phyloP scores from a whole-genome alignment of 2,888 invertebrate genomes.

The Trissonchulus sp. region DNA sequence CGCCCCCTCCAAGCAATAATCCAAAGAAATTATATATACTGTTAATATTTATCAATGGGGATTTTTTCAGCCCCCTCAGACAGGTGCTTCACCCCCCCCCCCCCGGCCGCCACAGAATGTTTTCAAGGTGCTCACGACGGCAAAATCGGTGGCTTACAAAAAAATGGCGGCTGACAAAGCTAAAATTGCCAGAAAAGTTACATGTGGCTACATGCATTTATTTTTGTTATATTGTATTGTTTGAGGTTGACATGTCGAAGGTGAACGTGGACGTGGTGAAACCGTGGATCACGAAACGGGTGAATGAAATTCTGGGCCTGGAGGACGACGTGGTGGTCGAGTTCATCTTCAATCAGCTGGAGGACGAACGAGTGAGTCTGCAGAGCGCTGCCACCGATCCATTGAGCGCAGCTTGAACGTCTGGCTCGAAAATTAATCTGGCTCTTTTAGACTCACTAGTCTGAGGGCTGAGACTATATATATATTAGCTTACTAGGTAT shows the following conservation, averaged over 20 bases:
- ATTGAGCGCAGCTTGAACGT: background rate
- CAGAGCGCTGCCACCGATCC: no score
- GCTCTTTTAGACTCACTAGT: no score
- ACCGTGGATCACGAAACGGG: slow-evolving; percentile 96
- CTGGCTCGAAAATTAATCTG: background rate
- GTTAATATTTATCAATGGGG: no score
- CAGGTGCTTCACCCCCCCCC: background rate
- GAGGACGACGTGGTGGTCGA: slow-evolving; percentile 99
- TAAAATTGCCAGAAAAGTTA: no score
- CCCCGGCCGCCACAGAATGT: background rate
- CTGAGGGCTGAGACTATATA: no score
- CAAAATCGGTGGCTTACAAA: background rate
- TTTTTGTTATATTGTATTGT: slow-evolving; percentile 28
- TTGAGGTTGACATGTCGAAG: slow-evolving; percentile 91
- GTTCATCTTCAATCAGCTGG: slow-evolving; percentile 96
- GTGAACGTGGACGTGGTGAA: slow-evolving; percentile 94
- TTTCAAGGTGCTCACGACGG: no score
- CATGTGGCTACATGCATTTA: no score
- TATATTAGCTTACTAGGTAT: no score
- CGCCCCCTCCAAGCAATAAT: no score
- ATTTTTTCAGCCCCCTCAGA: background rate
- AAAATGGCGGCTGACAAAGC: no score
- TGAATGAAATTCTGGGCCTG: slow-evolving; percentile 89
- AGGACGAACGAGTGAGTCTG: slow-evolving; percentile 70
- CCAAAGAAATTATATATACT: no score